Percentiles rank a stretch among this genome's conserved stretches.
phyloP scores from a whole-genome alignment of 2,888 invertebrate species.

The Aleiodes leptofemur region DNA sequence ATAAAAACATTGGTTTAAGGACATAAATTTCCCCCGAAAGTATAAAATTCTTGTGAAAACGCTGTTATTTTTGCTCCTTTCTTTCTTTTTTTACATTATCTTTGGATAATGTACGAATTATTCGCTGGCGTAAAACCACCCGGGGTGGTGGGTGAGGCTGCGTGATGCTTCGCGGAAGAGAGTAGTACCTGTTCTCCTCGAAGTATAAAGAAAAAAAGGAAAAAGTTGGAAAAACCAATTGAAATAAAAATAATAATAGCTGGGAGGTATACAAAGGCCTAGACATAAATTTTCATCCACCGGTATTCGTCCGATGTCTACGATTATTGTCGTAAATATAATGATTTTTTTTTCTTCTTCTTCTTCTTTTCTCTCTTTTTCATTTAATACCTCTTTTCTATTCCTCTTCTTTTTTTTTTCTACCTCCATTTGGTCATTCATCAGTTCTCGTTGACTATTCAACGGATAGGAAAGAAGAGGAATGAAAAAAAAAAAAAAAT shows the following conservation, averaged over 20 bases:
- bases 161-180: slow-evolving; percentile 28
- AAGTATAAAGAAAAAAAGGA: slow-evolving; percentile 7
- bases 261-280: slow-evolving; percentile 17
- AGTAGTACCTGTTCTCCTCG: neutral
- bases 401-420: neutral
- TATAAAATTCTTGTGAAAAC: slow-evolving; percentile 10
- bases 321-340: slow-evolving; percentile 38
- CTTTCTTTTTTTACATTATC: neutral
- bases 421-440: slow-evolving; percentile 43
- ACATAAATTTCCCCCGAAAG: too few relatives aligned
- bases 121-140: slow-evolving; percentile 15
- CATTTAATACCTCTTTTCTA: neutral
- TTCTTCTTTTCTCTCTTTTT: slow-evolving; percentile 1
- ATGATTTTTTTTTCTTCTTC: slow-evolving; percentile 40
- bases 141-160: slow-evolving; percentile 32
- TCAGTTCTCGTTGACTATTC: slow-evolving; percentile 29
- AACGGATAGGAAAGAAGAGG: slow-evolving; percentile 34
- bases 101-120: neutral
- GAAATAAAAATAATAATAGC: slow-evolving; percentile 33
- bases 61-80: slow-evolving; percentile 1
- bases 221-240: neutral
- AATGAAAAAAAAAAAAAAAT: slow-evolving; percentile 12
- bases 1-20: too few relatives aligned
- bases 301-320: slow-evolving; percentile 37
- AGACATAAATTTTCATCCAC: slow-evolving; percentile 22